These are phyloP conservation scores for Ia io DNA, from an alignment of 2,113 vertebrate genomes.

Conservation along the genomic window DNA sequence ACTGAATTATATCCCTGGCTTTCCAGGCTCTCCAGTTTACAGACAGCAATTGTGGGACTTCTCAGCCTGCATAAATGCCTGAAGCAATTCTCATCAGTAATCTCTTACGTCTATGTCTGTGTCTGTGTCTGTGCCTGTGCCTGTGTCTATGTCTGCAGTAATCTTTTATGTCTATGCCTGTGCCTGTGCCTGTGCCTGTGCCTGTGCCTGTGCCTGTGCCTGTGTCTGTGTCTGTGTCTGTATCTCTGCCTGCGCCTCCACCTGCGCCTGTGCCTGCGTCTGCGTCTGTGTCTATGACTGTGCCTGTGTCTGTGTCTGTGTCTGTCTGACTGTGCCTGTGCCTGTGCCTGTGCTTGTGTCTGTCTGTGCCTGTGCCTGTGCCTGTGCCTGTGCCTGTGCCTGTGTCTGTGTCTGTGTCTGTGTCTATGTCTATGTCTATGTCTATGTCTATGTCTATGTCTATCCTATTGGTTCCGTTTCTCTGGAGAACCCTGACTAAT, in stretches of 20 bases:
- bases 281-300: too few relatives aligned
- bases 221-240: too few relatives aligned
- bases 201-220: accelerated
- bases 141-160: too few relatives aligned
- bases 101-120: neutral
- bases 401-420: neutral
- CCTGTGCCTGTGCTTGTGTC: too few relatives aligned
- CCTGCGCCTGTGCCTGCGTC: accelerated
- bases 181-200: too few relatives aligned
- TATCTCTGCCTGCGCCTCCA: accelerated
- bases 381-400: accelerated
- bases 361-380: too few relatives aligned
- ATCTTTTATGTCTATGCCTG: too few relatives aligned
- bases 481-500: neutral
- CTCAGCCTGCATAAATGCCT: neutral
- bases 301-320: too few relatives aligned
- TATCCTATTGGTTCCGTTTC: neutral
- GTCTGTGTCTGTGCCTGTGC: neutral
- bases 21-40: neutral
- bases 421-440: neutral
- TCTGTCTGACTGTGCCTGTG: too few relatives aligned
- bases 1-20: neutral
- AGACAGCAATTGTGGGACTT: neutral
- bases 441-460: neutral
- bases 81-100: too few relatives aligned